Evolutionary conservation across 2,797 vertebrate genomes (phyloP).

Genomic region (Etheostoma perlongum): DNA sequence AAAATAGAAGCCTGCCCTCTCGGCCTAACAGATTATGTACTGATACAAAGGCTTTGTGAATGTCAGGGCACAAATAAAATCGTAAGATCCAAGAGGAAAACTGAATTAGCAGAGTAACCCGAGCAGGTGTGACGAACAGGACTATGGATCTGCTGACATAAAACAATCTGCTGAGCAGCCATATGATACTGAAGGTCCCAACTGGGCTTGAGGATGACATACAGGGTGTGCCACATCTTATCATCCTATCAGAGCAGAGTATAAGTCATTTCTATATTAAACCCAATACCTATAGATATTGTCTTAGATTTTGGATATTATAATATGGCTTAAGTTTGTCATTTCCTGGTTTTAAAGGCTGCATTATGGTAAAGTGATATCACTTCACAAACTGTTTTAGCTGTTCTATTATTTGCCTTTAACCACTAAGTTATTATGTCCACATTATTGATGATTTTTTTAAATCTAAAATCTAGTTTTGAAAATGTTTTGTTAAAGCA

Average conservation of each 20-base stretch:
- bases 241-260: background rate
- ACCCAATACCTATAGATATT: background rate
- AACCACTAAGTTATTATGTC: no score
- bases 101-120: conserved; percentile 58
- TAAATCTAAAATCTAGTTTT: no score
- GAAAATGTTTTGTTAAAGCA: no score
- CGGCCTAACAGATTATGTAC: conserved; percentile 45
- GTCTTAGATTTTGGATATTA: no score
- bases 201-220: conserved; percentile 19
- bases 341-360: no score
- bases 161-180: conserved; percentile 34
- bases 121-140: conserved; percentile 52
- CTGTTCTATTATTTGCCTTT: no score
- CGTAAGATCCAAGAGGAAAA: conserved; percentile 34
- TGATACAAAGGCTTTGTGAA: conserved; percentile 30
- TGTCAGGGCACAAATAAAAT: conserved; percentile 46
- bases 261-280: conserved; percentile 6
- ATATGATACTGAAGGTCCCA: conserved; percentile 13
- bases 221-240: conserved; percentile 8
- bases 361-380: no score
- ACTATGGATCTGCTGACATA: conserved; percentile 50
- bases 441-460: no score
- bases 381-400: no score
- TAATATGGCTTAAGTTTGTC: no score
- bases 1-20: conserved; percentile 21